Evolutionary conservation across 2,113 vertebrate species (phyloP).

Genomic region (Entosphenus tridentatus): DNA sequence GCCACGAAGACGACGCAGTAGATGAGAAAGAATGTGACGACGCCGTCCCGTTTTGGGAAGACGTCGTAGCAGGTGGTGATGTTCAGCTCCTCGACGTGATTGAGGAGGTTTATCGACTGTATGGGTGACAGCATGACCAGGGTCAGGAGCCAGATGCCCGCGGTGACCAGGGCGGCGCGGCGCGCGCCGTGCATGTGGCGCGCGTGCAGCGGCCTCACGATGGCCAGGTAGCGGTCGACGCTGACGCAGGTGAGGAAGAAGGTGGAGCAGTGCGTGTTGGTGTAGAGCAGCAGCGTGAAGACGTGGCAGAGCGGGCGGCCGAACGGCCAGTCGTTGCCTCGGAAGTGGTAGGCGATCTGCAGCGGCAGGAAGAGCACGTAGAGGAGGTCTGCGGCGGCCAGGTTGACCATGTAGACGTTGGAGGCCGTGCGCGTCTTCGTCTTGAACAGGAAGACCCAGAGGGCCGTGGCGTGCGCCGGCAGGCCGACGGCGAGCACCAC

Average conservation of each 20-base stretch:
- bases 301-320: constrained; percentile 21
- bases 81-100: background rate
- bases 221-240: constrained; percentile 24
- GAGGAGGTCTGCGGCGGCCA: constrained; percentile 24
- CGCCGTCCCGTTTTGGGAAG: background rate
- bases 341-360: constrained; percentile 19
- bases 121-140: background rate
- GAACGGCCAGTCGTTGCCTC: constrained; percentile 19
- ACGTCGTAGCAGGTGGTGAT: background rate
- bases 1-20: background rate
- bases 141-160: background rate
- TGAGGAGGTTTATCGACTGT: background rate
- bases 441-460: constrained; percentile 20
- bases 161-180: background rate
- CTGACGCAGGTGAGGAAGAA: constrained; percentile 23
- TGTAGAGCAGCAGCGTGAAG: constrained; percentile 17
- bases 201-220: constrained; percentile 10
- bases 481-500: constrained; percentile 21
- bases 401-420: constrained; percentile 25
- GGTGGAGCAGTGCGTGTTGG: constrained; percentile 17
- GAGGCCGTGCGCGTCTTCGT: constrained; percentile 19
- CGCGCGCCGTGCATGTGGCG: background rate
- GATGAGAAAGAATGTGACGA: background rate
- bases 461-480: constrained; percentile 19
- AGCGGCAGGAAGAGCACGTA: constrained; percentile 25